Conservation (phyloP, 2,797 vertebrate species). For the Fringilla coelebs region DNA sequence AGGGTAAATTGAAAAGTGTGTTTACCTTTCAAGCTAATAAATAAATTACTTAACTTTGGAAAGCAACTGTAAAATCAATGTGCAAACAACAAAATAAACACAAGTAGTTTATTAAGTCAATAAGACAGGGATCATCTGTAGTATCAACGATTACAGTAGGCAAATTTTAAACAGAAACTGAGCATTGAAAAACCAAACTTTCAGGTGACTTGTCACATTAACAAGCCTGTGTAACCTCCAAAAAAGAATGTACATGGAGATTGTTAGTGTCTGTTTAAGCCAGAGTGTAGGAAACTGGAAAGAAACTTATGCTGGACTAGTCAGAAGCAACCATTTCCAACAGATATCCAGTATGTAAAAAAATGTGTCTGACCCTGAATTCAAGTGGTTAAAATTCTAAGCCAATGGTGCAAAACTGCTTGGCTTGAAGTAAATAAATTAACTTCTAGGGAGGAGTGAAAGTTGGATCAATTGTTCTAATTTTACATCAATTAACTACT, state of each 20-base stretch:
- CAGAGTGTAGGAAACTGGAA: not conserved
- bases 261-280: not conserved
- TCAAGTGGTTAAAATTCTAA: not conserved
- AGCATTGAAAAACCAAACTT: not conserved
- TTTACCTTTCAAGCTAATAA: not conserved
- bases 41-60: not conserved
- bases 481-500: not conserved
- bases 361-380: not conserved
- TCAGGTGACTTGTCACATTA: not conserved
- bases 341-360: not conserved
- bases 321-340: not conserved
- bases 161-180: not conserved
- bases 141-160: rapidly evolving
- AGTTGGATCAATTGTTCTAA: not conserved
- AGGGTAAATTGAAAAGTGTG: not conserved
- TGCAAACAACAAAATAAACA: not conserved
- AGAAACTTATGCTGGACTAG: not conserved
- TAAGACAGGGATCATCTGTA: not conserved
- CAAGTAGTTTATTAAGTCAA: not conserved
- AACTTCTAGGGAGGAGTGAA: not conserved
- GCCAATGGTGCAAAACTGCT: not conserved
- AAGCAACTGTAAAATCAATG: not conserved
- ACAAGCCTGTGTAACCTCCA: not conserved
- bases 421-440: not conserved
- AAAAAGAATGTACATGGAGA: not conserved